Evolutionary conservation across 2,113 vertebrate genomes (phyloP).

Genomic region (Australoheros scitulus): DNA sequence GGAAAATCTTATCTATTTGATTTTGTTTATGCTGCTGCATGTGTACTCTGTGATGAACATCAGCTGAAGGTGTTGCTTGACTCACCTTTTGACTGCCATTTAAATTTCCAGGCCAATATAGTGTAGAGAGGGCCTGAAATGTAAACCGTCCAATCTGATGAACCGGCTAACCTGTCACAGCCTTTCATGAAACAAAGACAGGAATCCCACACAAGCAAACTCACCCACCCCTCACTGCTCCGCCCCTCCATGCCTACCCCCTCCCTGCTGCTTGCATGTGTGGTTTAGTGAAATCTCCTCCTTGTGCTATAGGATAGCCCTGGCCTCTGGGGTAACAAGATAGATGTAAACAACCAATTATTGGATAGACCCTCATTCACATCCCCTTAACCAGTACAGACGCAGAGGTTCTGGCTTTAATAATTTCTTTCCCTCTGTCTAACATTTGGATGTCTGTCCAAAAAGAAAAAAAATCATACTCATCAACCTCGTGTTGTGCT

Average conservation of each 20-base stretch:
- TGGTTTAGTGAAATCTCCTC: slow-evolving; percentile 59
- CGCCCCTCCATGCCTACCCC: neutral
- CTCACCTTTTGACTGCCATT: slow-evolving; percentile 33
- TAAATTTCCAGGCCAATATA: slow-evolving; percentile 13
- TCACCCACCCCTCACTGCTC: neutral
- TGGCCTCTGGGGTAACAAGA: slow-evolving; percentile 71
- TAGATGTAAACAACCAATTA: slow-evolving; percentile 79
- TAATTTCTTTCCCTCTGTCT: slow-evolving; percentile 44
- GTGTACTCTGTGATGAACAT: neutral
- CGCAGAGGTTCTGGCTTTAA: slow-evolving; percentile 65
- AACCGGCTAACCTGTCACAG: slow-evolving; percentile 41
- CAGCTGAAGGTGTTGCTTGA: slow-evolving; percentile 5
- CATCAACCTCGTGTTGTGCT: slow-evolving; percentile 70
- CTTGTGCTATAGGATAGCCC: slow-evolving; percentile 43
- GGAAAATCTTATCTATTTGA: neutral
- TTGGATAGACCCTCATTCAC: slow-evolving; percentile 69
- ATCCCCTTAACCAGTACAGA: slow-evolving; percentile 57
- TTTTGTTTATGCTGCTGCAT: neutral
- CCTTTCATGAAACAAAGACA: slow-evolving; percentile 49
- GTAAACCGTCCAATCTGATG: slow-evolving; percentile 53
- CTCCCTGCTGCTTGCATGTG: slow-evolving; percentile 36
- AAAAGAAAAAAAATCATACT: slow-evolving; percentile 66
- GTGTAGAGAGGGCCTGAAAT: slow-evolving; percentile 32
- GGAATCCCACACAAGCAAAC: slow-evolving; percentile 27
- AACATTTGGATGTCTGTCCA: slow-evolving; percentile 52